Evolutionary conservation across 2,113 vertebrate genomes (phyloP).

Genomic region (Anas platyrhynchos): DNA sequence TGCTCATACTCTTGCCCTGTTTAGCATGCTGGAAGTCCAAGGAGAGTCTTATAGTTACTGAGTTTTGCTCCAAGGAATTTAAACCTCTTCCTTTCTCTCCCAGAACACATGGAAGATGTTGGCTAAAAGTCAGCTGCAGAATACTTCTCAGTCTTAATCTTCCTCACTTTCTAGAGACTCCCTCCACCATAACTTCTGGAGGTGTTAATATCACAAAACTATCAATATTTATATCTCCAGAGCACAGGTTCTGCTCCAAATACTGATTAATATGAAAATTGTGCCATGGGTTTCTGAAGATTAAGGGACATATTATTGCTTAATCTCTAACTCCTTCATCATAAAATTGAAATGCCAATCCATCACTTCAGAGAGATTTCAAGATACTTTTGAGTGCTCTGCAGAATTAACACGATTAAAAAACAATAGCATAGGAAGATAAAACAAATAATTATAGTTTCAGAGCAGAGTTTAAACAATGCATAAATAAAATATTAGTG

Average conservation of each 20-base stretch:
- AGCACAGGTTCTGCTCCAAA: background rate
- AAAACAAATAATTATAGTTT: background rate
- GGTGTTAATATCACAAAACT: background rate
- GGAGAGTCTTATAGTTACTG: background rate
- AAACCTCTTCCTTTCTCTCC: background rate
- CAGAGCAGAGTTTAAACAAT: background rate
- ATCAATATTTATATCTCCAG: background rate
- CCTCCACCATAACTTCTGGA: background rate
- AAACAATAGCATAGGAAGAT: background rate
- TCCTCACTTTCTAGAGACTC: background rate
- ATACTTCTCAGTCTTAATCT: background rate
- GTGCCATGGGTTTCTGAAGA: background rate
- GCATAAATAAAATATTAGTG: background rate
- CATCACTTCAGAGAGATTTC: background rate
- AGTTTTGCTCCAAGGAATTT: background rate
- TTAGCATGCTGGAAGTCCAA: background rate
- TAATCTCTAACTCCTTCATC: background rate
- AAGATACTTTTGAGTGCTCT: background rate
- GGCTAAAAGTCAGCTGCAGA: background rate
- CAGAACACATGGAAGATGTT: background rate
- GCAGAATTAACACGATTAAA: background rate
- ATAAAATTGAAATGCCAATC: background rate
- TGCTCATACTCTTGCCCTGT: background rate
- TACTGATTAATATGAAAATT: background rate
- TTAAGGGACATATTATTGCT: background rate